Evolutionary conservation across 2,888 invertebrate genomes (phyloP).

Genomic region (Stratiomys singularior): DNA sequence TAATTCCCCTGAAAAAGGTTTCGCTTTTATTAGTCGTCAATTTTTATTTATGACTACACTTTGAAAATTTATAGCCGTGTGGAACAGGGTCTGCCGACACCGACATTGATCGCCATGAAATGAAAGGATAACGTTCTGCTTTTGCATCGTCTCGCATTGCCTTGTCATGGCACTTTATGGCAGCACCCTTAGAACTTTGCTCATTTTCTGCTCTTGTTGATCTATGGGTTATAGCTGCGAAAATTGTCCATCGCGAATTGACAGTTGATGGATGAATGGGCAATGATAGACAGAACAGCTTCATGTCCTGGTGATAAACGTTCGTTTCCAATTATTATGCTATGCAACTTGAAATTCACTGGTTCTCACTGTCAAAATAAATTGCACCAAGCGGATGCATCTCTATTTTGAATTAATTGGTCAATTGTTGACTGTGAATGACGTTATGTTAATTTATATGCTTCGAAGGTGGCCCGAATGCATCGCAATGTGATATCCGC

Average conservation of each 20-base stretch:
- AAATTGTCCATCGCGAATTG: constrained; percentile 48
- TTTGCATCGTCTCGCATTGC: too few species aligned
- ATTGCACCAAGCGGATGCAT: background rate
- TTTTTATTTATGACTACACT: constrained; percentile 50
- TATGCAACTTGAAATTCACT: constrained; percentile 34
- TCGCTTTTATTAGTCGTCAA: too few species aligned
- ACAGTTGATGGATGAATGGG: constrained; percentile 49
- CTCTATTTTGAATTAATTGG: background rate
- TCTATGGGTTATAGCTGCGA: constrained; percentile 49
- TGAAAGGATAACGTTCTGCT: constrained; percentile 7
- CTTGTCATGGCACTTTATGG: background rate
- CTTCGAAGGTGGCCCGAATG: too few species aligned
- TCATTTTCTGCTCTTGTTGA: constrained; percentile 46
- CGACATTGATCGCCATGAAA: constrained; percentile 3
- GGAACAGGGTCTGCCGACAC: constrained; percentile 21
- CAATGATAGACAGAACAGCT: constrained; percentile 46
- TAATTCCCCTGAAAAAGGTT: constrained; percentile 48
- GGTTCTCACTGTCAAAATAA: background rate
- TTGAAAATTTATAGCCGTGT: constrained; percentile 47
- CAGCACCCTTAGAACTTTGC: constrained; percentile 1
- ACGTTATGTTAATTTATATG: background rate
- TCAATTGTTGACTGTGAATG: constrained; percentile 14
- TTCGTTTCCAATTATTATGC: constrained; percentile 16
- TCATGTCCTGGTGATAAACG: constrained; percentile 22
- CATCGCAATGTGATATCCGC: too few species aligned